These are phyloP conservation scores for Torymus aiolomorphi DNA, from an alignment of 2,888 invertebrate genomes.

Conservation along the genomic window DNA sequence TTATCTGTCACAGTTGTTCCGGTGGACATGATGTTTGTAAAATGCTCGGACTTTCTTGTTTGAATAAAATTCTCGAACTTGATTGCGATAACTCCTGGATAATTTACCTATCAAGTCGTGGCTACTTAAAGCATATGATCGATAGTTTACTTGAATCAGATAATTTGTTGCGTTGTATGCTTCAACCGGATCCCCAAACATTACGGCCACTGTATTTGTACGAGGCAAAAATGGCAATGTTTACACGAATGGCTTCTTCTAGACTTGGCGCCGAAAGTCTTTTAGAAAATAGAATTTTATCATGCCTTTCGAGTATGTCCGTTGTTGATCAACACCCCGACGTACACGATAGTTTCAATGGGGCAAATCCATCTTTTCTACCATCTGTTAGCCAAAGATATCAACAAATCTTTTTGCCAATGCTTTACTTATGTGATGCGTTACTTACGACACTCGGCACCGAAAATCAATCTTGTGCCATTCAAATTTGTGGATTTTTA, in stretches of 20 bases:
- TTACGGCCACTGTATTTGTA: conserved; percentile 89
- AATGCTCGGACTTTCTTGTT: conserved; percentile 89
- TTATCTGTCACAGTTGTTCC: conserved; percentile 90
- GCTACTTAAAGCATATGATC: conserved; percentile 89
- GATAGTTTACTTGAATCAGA: conserved; percentile 88
- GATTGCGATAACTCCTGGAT: conserved; percentile 84
- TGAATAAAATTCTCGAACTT: conserved; percentile 87
- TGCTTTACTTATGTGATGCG: conserved; percentile 87
- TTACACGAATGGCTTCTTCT: conserved; percentile 83
- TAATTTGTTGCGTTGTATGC: conserved; percentile 80
- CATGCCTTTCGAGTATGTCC: conserved; percentile 82
- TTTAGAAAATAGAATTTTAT: conserved; percentile 79
- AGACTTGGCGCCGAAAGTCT: conserved; percentile 82
- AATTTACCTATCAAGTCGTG: conserved; percentile 79
- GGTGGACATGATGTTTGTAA: conserved; percentile 93
- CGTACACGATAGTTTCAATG: conserved; percentile 72
- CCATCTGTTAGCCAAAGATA: conserved; percentile 84
- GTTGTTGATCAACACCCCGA: conserved; percentile 87
- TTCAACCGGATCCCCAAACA: conserved; percentile 82
- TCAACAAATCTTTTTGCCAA: conserved; percentile 89
- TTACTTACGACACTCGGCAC: conserved; percentile 89
- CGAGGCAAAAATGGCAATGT: conserved; percentile 90
- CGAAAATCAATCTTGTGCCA: conserved; percentile 88
- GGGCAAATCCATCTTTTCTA: conserved; percentile 76
- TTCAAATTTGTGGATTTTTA: conserved; percentile 88